Evolutionary conservation across 2,888 invertebrate genomes (phyloP), one percentile per base, ranked within the genome.

Genomic region (Drosophila niveifrons): DNA sequence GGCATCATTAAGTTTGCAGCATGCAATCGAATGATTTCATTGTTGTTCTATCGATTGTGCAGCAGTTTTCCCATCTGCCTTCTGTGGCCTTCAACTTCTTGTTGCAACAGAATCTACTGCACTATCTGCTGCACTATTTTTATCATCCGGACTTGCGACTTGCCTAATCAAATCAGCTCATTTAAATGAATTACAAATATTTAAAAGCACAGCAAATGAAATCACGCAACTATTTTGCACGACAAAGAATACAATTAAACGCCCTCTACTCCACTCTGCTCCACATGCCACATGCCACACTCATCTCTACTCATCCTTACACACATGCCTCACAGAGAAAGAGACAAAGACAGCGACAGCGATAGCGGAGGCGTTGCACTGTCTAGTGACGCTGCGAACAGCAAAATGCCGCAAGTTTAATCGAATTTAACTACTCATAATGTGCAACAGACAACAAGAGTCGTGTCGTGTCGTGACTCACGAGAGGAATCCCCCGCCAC

Each of bases 341-440:
- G 15, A n/a, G 18, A 28, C 11, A 29, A 2, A 31, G 43, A 11
- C 36, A 31, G 36, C n/a, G 6, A 51, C 29, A 15, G 47, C 66
- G 13, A 23, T n/a, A 52, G 56, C 46, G 52, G 53, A 69, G 67
- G 70, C 80, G 71, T 71, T 74, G 77, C 72, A 70, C 74, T 74
- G 74, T 77, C 74, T 74, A 66, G 67, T 44, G 56, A 52, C 41
- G 36, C 36, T 39, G 56, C 13, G 71, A 61, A 47, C 62, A 73
- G 23, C 23, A 80, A 31, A 36, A 81, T 75, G 76, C 90, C 90
- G 78, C 90, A 87, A 85, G 79, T 84, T 88, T 91, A 90, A 91
- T 91, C 90, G 88, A 91, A 90, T 91, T 90, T 76, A 86, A 89
- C 85, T 82, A 88, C 89, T 90, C 88, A 86, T 90, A 90, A 90